phyloP scores from a whole-genome alignment of 2,113 vertebrate species.

The Forbesichthys papilliferus region DNA sequence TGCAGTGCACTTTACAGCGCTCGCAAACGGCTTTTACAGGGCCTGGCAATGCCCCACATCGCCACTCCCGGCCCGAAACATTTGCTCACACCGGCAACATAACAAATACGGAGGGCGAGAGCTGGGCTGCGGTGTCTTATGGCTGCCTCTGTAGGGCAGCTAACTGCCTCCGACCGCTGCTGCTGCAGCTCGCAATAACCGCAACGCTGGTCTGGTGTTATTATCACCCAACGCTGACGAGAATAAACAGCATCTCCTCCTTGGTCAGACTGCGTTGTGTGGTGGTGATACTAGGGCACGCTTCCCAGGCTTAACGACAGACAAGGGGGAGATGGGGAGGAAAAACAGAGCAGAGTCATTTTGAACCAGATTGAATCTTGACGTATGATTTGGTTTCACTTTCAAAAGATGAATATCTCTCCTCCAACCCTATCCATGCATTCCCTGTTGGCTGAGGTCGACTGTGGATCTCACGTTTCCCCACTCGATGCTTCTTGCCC shows the following conservation, averaged over 20 bases:
- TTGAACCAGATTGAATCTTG: neutral
- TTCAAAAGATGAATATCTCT: too few species aligned
- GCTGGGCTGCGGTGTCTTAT: neutral
- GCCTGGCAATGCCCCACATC: neutral
- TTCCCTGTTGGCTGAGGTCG: too few species aligned
- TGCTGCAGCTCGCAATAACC: neutral
- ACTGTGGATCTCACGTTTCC: neutral
- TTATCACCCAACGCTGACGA: neutral
- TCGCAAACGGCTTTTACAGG: slow-evolving; percentile 5
- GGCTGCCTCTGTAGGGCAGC: neutral
- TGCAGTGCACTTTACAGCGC: slow-evolving; percentile 7
- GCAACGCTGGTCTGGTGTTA: neutral
- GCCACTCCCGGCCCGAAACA: neutral
- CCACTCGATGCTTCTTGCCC: neutral
- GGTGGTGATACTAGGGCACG: neutral
- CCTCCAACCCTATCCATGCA: too few species aligned
- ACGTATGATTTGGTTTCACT: neutral
- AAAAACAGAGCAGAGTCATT: neutral
- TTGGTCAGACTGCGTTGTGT: neutral
- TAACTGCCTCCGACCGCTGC: neutral
- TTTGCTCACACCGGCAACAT: neutral
- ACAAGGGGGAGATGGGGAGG: neutral
- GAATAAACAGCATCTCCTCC: neutral
- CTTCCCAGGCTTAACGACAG: neutral
- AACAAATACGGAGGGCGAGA: neutral